Percentiles rank a stretch among this genome's conserved stretches.
Evolutionary conservation across 2,113 vertebrate species (phyloP).

Genomic region (Struthio camelus): DNA sequence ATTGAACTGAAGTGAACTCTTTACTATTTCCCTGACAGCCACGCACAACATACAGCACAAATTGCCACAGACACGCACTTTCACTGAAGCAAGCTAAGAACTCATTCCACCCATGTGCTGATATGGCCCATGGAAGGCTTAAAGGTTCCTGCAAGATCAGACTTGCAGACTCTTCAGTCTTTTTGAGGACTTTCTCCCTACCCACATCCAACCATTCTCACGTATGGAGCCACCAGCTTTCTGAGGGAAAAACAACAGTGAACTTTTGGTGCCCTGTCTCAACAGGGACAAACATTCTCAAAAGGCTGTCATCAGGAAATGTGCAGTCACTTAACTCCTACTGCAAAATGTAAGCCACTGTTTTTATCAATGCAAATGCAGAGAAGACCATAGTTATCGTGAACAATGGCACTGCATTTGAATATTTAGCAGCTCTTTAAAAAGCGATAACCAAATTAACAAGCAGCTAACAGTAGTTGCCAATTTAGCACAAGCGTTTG

Average conservation of each 20-base stretch:
- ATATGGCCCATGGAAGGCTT: background rate
- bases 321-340: background rate
- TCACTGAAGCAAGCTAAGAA: background rate
- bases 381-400: background rate
- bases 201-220: background rate
- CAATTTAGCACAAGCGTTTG: background rate
- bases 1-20: background rate
- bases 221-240: background rate
- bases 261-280: background rate
- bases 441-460: constrained; percentile 17
- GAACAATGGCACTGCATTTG: background rate
- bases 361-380: background rate
- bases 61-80: background rate
- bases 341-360: background rate
- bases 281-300: background rate
- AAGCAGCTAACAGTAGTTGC: background rate
- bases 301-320: background rate
- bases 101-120: background rate
- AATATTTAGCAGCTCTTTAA: background rate
- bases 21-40: background rate
- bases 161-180: background rate
- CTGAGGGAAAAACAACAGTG: background rate
- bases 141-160: background rate
- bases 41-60: background rate
- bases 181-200: background rate